These are phyloP conservation scores for Cantharis rustica DNA, from an alignment of 2,888 invertebrate species.

Conservation along the genomic window DNA sequence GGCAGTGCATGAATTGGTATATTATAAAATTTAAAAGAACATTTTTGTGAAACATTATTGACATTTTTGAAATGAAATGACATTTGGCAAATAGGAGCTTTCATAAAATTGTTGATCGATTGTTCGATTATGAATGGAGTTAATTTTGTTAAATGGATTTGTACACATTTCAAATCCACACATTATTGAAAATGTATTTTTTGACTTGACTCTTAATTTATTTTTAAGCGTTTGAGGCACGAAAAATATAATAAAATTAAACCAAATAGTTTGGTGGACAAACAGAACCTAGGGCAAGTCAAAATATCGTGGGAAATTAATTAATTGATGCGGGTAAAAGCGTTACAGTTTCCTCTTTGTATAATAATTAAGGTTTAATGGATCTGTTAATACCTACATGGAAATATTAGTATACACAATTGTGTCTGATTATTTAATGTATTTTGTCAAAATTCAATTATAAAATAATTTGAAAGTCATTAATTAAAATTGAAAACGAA, in stretches of 20 bases:
- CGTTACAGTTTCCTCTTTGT: background rate
- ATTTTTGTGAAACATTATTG: background rate
- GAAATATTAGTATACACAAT: background rate
- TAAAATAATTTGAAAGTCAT: background rate
- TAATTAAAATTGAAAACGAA: background rate
- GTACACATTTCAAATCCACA: background rate
- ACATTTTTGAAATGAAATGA: background rate
- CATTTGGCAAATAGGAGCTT: background rate
- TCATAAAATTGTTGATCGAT: conserved; percentile 6
- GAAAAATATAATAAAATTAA: background rate
- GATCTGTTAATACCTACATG: background rate
- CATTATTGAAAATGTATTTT: background rate
- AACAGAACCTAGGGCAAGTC: conserved; percentile 20
- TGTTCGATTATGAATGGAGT: conserved; percentile 3
- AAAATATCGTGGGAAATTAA: conserved; percentile 31
- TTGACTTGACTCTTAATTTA: background rate
- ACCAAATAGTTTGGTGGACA: conserved; percentile 9
- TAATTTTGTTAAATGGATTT: background rate
- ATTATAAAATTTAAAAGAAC: background rate
- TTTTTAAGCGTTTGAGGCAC: background rate
- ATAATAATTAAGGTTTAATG: background rate
- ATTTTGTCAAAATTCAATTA: background rate
- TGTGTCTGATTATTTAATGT: background rate
- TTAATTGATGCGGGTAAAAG: conserved; percentile 22
- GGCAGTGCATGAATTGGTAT: background rate